Base-by-base conservation (phyloP, 2,888 invertebrate genomes). In the Drepanosiphum platanoidis region DNA sequence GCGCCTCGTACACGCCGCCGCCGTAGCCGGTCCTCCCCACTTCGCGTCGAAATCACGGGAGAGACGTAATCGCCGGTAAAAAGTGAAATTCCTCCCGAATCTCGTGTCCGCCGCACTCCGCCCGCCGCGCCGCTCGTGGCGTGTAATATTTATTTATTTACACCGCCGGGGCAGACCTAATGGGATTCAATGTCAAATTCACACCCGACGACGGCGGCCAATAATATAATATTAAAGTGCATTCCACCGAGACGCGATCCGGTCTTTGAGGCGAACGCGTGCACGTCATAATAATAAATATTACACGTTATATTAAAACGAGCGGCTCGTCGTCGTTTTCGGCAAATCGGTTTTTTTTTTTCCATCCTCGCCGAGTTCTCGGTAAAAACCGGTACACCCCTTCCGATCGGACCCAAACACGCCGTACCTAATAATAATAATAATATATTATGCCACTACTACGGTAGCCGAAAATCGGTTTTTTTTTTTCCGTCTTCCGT, bases 201-300 rank as follows among this genome's bases (percentile, higher is more conserved):
- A 79, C 68, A 68, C 79, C 68, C 66, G 34, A 52, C 70, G 80
- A 46, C 52, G 70, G 34, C 52, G 70, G 34, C 46, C 68, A 52
- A 42, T n/a, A 68, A 66, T 77, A 64, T 46, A 52, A 42, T n/a
- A 68, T 79, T 77, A 64, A 79, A 79, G 66, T 79, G 66, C 66
- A 79, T 79, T 64, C 42, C 27, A 42, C 42, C 27, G 32, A 79
- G 68, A 79, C 30, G 42, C 32, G 68, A 80, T 80, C 34, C 27
- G 80, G 46, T 80, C 68, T 39, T 64, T 30, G 18, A 46, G 46
- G 46, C 34, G 27, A 68, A 68, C 66, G 9, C 32, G 30, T 39
- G 36, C 52, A 66, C 34, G 52, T 80, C 80, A 42, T 34, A 80
- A 46, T 70, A 8, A n/a, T n/a, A n/a, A n/a, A n/a, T n/a, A n/a